phyloP scores from a whole-genome alignment of 2,113 vertebrate genomes.

The Eulemur rufifrons region DNA sequence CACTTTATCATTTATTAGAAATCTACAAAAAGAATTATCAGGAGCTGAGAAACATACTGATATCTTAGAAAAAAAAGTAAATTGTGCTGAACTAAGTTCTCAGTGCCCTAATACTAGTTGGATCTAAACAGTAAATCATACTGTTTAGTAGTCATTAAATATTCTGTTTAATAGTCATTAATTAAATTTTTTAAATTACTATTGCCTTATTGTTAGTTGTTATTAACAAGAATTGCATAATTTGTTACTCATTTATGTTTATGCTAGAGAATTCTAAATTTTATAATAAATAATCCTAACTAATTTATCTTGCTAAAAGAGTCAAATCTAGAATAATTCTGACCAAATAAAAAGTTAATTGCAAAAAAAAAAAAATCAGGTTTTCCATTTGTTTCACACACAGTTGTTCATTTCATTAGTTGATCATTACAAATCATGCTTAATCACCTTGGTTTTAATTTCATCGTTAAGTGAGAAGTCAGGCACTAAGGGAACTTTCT shows the following conservation, averaged over 20 bases:
- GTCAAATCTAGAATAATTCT: background rate
- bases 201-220: background rate
- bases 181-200: conserved; percentile 2
- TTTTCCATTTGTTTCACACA: conserved; percentile 22
- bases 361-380: background rate
- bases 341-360: background rate
- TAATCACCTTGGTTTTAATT: conserved; percentile 36
- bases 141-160: background rate
- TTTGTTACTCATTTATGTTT: background rate
- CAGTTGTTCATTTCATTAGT: background rate
- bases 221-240: background rate
- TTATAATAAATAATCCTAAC: conserved; percentile 40
- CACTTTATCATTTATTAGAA: conserved; percentile 22
- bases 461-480: conserved; percentile 9
- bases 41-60: background rate
- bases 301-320: conserved; percentile 44
- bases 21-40: conserved; percentile 12
- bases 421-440: background rate
- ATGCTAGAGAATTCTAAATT: background rate
- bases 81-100: background rate
- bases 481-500: background rate
- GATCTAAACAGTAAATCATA: background rate
- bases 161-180: conserved; percentile 18
- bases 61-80: background rate
- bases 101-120: background rate